Conservation (phyloP, 1,140 invertebrate species). For the Tetraneura akinire region DNA sequence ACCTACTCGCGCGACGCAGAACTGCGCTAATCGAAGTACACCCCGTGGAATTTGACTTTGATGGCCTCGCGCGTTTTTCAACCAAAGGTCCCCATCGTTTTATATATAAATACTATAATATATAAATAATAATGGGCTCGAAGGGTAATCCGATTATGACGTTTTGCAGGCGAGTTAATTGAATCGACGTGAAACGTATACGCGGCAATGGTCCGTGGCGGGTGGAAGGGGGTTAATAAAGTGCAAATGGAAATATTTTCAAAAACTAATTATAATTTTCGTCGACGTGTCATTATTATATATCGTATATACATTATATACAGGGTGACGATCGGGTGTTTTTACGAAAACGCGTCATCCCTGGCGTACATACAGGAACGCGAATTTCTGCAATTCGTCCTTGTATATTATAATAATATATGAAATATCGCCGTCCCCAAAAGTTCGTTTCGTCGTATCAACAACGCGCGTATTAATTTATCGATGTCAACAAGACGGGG, state of each 20-base stretch:
- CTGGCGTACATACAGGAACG: no score
- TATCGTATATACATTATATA: no score
- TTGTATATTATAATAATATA: no score
- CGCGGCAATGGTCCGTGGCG: background rate
- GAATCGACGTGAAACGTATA: slow-evolving; percentile 34
- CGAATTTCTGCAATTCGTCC: no score
- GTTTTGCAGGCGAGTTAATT: slow-evolving; percentile 40
- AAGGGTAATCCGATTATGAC: slow-evolving; percentile 49
- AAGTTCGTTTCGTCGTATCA: no score
- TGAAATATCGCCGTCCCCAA: no score
- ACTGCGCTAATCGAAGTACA: slow-evolving; percentile 43
- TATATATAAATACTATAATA: background rate
- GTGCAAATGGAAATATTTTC: slow-evolving; percentile 29
- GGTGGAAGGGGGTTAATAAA: slow-evolving; percentile 26
- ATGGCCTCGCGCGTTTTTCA: slow-evolving; percentile 7
- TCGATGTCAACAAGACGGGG: no score
- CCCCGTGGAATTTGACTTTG: slow-evolving; percentile 28
- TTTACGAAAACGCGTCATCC: no score
- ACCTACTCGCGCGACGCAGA: background rate
- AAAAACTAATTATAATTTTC: slow-evolving; percentile 29
- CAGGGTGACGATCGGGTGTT: no score
- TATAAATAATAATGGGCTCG: background rate
- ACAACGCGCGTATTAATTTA: no score
- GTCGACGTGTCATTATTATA: background rate
- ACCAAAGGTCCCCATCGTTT: background rate